Percentiles rank a stretch among this genome's conserved stretches.
Conservation (phyloP, 2,888 invertebrate species). For the Cyclophora albipunctata region DNA sequence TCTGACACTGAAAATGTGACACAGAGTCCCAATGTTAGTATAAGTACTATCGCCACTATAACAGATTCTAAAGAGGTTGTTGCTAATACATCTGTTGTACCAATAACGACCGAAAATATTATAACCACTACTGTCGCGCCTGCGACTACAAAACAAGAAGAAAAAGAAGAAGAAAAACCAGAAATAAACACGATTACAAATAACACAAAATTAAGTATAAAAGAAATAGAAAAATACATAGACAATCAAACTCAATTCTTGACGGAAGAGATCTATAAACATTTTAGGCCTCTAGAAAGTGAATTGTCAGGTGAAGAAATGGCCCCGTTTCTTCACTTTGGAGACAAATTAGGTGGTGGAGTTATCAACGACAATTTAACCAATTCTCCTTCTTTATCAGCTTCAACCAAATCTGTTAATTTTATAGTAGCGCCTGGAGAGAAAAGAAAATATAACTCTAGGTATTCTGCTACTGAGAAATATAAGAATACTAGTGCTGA, state of each 20-base stretch:
- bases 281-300: constrained; percentile 77
- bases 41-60: constrained; percentile 25
- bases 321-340: constrained; percentile 82
- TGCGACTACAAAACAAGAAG: constrained; percentile 19
- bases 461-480: constrained; percentile 67
- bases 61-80: constrained; percentile 30
- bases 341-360: constrained; percentile 74
- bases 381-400: constrained; percentile 59
- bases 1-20: constrained; percentile 64
- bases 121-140: constrained; percentile 1
- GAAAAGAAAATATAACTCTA: constrained; percentile 61
- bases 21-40: constrained; percentile 38
- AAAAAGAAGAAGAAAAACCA: constrained; percentile 36
- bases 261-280: constrained; percentile 78
- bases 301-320: constrained; percentile 79
- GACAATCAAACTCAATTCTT: constrained; percentile 74
- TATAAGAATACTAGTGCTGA: constrained; percentile 66
- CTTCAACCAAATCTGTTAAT: constrained; percentile 68
- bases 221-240: constrained; percentile 58
- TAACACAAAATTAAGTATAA: constrained; percentile 46
- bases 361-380: constrained; percentile 60
- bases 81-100: constrained; percentile 21
- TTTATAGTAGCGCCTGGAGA: constrained; percentile 57
- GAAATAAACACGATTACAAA: constrained; percentile 51
- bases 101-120: constrained; percentile 20